phyloP scores from a whole-genome alignment of 2,888 invertebrate genomes.

The Dynastes hyllus region DNA sequence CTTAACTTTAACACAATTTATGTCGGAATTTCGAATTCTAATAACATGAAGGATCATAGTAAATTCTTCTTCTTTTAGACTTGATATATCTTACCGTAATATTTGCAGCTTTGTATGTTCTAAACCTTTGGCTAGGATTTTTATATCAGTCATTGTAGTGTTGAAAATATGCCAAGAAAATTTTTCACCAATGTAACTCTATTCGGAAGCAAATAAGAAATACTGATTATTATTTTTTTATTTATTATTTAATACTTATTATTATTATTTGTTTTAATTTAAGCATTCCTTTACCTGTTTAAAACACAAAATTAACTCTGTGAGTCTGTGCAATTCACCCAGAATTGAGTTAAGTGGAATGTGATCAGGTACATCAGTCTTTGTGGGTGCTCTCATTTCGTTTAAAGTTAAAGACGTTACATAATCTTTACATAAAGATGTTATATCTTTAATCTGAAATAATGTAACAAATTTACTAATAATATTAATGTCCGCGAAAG shows the following conservation, averaged over 20 bases:
- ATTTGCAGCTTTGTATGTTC: constrained; percentile 61
- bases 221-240: too few species aligned
- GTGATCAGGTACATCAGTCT: constrained; percentile 59
- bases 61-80: too few species aligned
- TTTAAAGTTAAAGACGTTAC: constrained; percentile 61
- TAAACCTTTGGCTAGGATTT: constrained; percentile 63
- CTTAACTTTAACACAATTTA: constrained; percentile 63
- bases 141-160: constrained; percentile 63
- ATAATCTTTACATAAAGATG: constrained; percentile 62
- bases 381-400: constrained; percentile 59
- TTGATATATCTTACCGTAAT: constrained; percentile 59
- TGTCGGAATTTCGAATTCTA: constrained; percentile 66
- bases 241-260: too few species aligned
- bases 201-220: constrained; percentile 33
- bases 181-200: constrained; percentile 64
- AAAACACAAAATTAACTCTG: constrained; percentile 65
- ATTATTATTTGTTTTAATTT: neutral
- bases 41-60: neutral
- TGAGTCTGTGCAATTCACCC: constrained; percentile 62
- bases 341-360: constrained; percentile 65
- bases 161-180: constrained; percentile 65
- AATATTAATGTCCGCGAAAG: neutral
- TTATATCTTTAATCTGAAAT: constrained; percentile 63
- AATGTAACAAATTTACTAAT: neutral
- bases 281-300: constrained; percentile 62